Conservation (phyloP, 2,888 invertebrate species). For the Cheilosia vulpina region DNA sequence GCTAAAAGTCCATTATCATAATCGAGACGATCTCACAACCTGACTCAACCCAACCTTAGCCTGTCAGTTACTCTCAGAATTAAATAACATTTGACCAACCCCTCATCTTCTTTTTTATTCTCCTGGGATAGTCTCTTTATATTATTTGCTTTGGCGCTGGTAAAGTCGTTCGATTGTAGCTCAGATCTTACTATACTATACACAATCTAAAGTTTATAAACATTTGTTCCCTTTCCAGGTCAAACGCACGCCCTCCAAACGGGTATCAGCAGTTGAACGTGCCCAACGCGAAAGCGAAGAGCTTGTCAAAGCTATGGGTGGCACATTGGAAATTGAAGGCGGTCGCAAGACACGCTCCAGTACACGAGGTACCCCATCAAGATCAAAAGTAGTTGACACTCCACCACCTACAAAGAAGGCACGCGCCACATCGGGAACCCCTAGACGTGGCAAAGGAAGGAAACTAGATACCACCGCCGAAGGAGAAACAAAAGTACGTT, state of each 20-base stretch:
- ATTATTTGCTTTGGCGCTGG: too few species aligned
- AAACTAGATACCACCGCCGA: slow-evolving; percentile 79
- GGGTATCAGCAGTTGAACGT: slow-evolving; percentile 82
- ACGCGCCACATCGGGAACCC: slow-evolving; percentile 77
- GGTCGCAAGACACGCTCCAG: slow-evolving; percentile 83
- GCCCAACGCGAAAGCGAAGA: slow-evolving; percentile 83
- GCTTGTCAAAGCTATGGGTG: slow-evolving; percentile 82
- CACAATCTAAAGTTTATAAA: background rate
- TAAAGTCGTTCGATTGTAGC: too few species aligned
- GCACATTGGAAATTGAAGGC: slow-evolving; percentile 81
- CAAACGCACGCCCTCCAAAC: slow-evolving; percentile 82
- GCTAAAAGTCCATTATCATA: too few species aligned
- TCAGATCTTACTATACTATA: background rate
- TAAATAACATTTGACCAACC: too few species aligned
- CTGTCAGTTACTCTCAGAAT: too few species aligned
- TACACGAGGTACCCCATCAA: slow-evolving; percentile 81
- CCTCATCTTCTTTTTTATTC: too few species aligned
- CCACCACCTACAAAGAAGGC: slow-evolving; percentile 82
- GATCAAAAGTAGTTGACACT: slow-evolving; percentile 78
- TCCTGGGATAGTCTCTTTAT: too few species aligned
- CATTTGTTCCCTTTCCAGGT: slow-evolving; percentile 72
- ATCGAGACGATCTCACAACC: too few species aligned
- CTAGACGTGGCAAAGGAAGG: slow-evolving; percentile 80
- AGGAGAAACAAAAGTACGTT: slow-evolving; percentile 69
- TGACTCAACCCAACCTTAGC: too few species aligned